Evolutionary conservation across 2,113 vertebrate species (phyloP), one percentile per base, ranked within the genome.

Genomic region (Talpa occidentalis): DNA sequence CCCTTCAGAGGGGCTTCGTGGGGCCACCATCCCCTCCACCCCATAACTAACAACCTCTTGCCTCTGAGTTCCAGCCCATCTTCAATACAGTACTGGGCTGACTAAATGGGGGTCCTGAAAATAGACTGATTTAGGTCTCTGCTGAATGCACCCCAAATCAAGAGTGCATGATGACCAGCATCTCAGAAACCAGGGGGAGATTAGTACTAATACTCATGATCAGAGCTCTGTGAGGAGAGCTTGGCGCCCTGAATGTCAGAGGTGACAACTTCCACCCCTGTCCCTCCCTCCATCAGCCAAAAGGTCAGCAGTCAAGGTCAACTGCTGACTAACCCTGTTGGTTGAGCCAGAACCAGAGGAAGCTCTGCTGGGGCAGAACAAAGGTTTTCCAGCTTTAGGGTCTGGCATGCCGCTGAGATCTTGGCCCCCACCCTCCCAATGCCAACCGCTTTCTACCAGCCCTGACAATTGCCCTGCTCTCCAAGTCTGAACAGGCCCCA

Each of bases 141-240:
- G 42, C 87, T 47, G 76, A 77, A 74, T 47, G 30, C 42, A 78
- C 26, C 37, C 54, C 56, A 90, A 52, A 54, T 84, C 37, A 49
- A 94, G 21, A 54, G 60, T 82, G 66, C 91, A 66, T 4, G 10
- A 17, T 72, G 79, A 83, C 30, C 76, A 77, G 60, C 16, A 94
- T 37, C 40, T 28, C 44, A 42, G 76, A 5, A 94, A 30, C 69
- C 62, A 88, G 14, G 30, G 16, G 89, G 72, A 94, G 74, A 80
- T 94, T 76, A 72, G 35, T 84, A 30, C 32, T 67, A 70, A 90
- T 42, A 26, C 90, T 88, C 79, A 66, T 82, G 76, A 72, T 56
- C 54, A 66, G 80, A 85, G 56, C 62, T 91, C 35, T 69, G 67
- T 1, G 15, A 74, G 52, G 64, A 87, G 22, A 73, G 42, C 42